Base-by-base conservation (phyloP, 2,888 invertebrate species). In the Psylliodes chrysocephalus region DNA sequence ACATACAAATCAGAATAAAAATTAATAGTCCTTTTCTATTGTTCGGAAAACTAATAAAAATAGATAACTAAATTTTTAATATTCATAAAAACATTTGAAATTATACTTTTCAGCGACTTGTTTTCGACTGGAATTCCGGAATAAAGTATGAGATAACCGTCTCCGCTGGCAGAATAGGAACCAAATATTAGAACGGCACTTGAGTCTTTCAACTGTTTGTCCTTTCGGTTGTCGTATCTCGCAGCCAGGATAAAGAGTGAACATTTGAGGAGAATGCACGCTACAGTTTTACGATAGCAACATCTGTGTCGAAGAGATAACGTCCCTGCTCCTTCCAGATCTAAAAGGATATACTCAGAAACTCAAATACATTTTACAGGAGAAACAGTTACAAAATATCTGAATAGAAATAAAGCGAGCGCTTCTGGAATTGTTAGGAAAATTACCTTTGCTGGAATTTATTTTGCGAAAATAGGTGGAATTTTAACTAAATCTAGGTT, bases 241-340 rank as follows among this genome's bases (percentile, higher is more conserved):
- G 10, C 15, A 28, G 19, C 40, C 49, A 40, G 68, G 64, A 67
- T 64, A 63, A 65, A 64, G 61, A 67, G 67, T 68, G 69, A 70
- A 71, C 69, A 69, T 69, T 67, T 64, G 67, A 64, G 65, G 64
- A 66, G 61, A 72, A 68, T 67, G 66, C 70, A 70, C 65, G 61
- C 53, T 55, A 60, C 64, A 63, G 63, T 68, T 72, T 72, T 72
- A 72, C 62, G 72, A 71, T 68, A 64, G 59, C 63, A 66, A 64
- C 72, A 71, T 72, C 71, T 72, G 72, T 65, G 71, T 60, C 65
- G 63, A 66, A 64, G 63, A 72, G 68, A 71, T 71, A 71, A 71
- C 71, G 68, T 67, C 68, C 63, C 44, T 62, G 49, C 61, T 56
- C 60, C 47, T 66, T 59, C 61, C 47, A 67, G 61, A 67, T 57